Conservation (phyloP, 2,113 vertebrate genomes). For the Daphoenositta chrysoptera region DNA sequence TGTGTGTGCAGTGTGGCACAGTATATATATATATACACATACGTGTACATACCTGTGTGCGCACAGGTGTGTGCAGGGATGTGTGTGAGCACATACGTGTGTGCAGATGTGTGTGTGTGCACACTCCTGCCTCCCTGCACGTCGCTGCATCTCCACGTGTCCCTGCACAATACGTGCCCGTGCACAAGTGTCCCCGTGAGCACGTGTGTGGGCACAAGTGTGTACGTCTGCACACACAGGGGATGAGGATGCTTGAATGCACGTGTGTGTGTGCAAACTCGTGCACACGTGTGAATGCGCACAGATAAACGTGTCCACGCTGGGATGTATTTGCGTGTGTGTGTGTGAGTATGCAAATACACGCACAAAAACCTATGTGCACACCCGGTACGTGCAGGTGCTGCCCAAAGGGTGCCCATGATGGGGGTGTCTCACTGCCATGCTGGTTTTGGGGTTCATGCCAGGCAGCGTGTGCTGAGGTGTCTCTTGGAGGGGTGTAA, state of each 20-base stretch:
- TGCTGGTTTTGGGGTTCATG: accelerated
- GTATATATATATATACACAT: too few relatives aligned
- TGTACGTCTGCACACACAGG: accelerated
- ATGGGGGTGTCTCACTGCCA: neutral
- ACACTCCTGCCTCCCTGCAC: accelerated
- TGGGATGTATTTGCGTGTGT: accelerated
- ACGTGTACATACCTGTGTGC: accelerated
- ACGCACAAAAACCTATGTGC: accelerated
- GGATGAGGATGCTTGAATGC: neutral
- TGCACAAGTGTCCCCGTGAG: neutral
- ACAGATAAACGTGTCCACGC: accelerated
- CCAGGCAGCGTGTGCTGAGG: accelerated
- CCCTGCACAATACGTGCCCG: accelerated
- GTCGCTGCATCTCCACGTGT: accelerated
- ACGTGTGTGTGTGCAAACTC: accelerated
- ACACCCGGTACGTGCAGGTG: accelerated
- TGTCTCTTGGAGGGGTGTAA: accelerated
- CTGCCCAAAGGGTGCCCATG: neutral
- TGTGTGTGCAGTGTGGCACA: too few relatives aligned
- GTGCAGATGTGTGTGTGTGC: too few relatives aligned
- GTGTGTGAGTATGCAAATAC: accelerated
- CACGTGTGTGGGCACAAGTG: accelerated
- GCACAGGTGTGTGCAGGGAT: neutral
- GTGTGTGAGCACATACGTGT: neutral
- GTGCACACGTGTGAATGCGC: accelerated